Percentiles rank a stretch among this genome's conserved stretches.
Conservation (phyloP, 2,888 invertebrate species). For the Brachylomia viminalis region DNA sequence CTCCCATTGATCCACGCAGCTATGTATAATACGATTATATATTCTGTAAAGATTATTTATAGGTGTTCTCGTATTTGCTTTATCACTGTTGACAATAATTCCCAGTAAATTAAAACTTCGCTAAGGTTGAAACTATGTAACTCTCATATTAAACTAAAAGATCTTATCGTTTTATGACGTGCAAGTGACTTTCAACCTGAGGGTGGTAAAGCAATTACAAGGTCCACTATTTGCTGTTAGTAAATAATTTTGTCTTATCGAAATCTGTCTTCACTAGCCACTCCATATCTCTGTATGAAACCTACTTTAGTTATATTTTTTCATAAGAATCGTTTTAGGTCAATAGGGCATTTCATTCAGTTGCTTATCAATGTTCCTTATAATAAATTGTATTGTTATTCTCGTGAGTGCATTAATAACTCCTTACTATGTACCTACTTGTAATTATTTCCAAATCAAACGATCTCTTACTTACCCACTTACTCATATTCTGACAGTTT, state of each 20-base stretch:
- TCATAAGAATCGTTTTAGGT: conserved; percentile 12
- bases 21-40: background rate
- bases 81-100: background rate
- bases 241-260: conserved; percentile 5
- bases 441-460: background rate
- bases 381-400: background rate
- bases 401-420: background rate
- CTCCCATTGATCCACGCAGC: conserved; percentile 16
- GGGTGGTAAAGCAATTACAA: no score
- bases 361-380: background rate
- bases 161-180: background rate
- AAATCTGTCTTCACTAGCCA: conserved; percentile 11
- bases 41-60: background rate
- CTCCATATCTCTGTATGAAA: conserved; percentile 12
- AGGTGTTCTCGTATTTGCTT: background rate
- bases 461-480: background rate
- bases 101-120: background rate
- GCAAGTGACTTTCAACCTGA: background rate
- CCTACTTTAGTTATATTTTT: conserved; percentile 1
- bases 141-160: background rate
- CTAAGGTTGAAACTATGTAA: background rate
- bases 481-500: background rate
- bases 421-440: background rate
- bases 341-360: background rate
- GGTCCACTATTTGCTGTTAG: conserved; percentile 11